A percentile compares a stretch with the other conserved stretches of the same genome.
Evolutionary conservation across 2,113 vertebrate genomes (phyloP).

Genomic region (Mastomys natalensis): DNA sequence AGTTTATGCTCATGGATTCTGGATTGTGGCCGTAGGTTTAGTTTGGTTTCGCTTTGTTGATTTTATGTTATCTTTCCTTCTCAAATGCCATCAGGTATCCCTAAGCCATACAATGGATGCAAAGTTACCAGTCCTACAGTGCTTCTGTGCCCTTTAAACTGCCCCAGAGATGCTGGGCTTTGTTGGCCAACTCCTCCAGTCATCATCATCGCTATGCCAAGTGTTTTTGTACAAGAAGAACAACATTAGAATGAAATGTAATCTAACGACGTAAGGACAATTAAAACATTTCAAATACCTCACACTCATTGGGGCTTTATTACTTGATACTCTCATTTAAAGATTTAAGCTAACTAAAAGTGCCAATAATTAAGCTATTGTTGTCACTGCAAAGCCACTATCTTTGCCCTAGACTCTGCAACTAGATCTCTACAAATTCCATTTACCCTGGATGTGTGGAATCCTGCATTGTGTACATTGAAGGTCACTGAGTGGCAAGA

Average conservation of each 20-base stretch:
- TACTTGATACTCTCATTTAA: not conserved
- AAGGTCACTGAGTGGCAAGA: not conserved
- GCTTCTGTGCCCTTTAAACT: not conserved
- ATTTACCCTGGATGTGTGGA: not conserved
- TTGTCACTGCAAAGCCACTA: not conserved
- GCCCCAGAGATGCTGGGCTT: not conserved
- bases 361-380: not conserved
- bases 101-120: not conserved
- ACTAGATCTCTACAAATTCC: not conserved
- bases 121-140: not conserved
- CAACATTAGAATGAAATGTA: not conserved
- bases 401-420: not conserved
- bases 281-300: conserved; percentile 3
- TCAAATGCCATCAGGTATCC: not conserved
- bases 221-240: not conserved
- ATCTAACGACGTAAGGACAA: not conserved
- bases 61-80: not conserved
- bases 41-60: not conserved
- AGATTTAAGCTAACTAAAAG: not conserved
- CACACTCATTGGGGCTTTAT: not conserved
- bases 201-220: not conserved
- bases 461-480: not conserved
- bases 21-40: not conserved
- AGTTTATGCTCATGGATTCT: not conserved
- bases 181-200: not conserved